Percentiles rank a stretch among this genome's conserved stretches.
These are phyloP conservation scores for Amiota minor DNA, from an alignment of 2,888 invertebrate genomes.

Conservation along the genomic window DNA sequence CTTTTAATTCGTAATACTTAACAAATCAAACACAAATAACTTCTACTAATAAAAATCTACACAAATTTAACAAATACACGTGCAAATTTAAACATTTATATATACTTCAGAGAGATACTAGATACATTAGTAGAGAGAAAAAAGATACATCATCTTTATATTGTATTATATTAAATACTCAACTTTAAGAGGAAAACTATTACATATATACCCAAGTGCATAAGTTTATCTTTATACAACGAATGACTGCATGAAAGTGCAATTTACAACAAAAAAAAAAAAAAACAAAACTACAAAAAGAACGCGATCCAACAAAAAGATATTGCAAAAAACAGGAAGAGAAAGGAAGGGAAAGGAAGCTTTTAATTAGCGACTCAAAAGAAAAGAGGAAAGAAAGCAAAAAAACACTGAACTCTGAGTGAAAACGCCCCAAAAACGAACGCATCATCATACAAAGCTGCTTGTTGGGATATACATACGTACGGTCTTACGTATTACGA, in stretches of 20 bases:
- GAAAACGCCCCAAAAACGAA: conserved; percentile 26
- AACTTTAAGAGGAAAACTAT: neutral
- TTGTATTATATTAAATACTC: neutral
- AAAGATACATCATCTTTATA: neutral
- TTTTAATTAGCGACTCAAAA: neutral
- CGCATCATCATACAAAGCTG: neutral
- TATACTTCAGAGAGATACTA: neutral
- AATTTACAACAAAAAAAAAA: conserved; percentile 15
- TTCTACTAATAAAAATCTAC: neutral
- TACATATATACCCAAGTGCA: neutral
- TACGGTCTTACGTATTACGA: neutral
- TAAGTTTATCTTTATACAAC: conserved; percentile 13
- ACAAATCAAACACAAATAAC: neutral
- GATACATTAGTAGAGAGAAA: neutral
- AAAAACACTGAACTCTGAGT: neutral
- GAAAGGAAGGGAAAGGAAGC: neutral
- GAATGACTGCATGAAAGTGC: conserved; percentile 26
- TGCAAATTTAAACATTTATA: neutral
- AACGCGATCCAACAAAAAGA: conserved; percentile 1
- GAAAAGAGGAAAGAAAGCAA: too few species aligned
- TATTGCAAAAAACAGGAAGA: neutral
- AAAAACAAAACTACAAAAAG: conserved; percentile 1
- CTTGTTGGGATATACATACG: neutral
- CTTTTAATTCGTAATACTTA: neutral
- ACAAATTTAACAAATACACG: conserved; percentile 5